Evolutionary conservation across 2,888 invertebrate species (phyloP).

Genomic region (Sipunculus nudus): DNA sequence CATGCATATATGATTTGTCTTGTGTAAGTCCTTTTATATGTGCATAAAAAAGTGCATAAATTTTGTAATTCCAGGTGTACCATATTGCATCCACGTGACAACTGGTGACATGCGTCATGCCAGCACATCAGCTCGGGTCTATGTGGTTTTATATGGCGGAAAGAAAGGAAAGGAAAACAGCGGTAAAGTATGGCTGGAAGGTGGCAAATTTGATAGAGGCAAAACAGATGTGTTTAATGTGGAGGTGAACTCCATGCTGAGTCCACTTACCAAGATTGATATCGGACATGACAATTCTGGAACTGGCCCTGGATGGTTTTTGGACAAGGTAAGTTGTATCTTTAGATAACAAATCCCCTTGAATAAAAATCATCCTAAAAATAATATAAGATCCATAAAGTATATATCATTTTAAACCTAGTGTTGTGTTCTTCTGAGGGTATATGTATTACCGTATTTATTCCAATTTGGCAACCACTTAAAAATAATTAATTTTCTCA

Average conservation of each 20-base stretch:
- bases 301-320: slow-evolving; percentile 61
- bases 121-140: slow-evolving; percentile 63
- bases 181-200: slow-evolving; percentile 63
- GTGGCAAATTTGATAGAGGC: slow-evolving; percentile 60
- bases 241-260: slow-evolving; percentile 55
- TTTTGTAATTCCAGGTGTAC: slow-evolving; percentile 45
- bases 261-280: slow-evolving; percentile 60
- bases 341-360: too few relatives aligned
- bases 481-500: too few relatives aligned
- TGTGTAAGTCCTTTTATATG: background rate
- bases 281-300: slow-evolving; percentile 65
- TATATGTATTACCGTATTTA: too few relatives aligned
- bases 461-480: too few relatives aligned
- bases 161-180: slow-evolving; percentile 53
- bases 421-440: too few relatives aligned
- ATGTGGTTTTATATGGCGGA: slow-evolving; percentile 56
- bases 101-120: slow-evolving; percentile 61
- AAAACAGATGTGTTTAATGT: slow-evolving; percentile 62
- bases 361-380: too few relatives aligned
- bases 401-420: too few relatives aligned
- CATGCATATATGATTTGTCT: background rate
- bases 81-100: slow-evolving; percentile 59
- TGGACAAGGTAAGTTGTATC: slow-evolving; percentile 51
- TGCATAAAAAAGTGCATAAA: background rate
- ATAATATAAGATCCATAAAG: too few relatives aligned